Base-by-base conservation (phyloP, 1,140 invertebrate genomes). In the Halyomorpha halys region DNA sequence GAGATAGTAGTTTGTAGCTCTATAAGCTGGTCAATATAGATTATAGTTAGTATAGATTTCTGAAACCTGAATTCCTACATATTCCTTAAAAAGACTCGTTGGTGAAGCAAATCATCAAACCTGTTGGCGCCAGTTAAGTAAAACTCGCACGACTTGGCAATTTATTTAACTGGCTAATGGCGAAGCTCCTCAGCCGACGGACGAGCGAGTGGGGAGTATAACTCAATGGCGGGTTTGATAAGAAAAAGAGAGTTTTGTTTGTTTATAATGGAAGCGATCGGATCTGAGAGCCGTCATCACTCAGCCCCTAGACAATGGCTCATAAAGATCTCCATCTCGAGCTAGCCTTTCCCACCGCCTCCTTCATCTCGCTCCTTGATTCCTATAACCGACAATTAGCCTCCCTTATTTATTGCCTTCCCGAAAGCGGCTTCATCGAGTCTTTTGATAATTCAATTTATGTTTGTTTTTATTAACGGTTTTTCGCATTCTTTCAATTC, bases 271-370 rank as follows among this genome's bases (percentile, higher is more conserved):
- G 21, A 21, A 5, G 21, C 21, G 47, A 49, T 49, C 47, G 47
- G 47, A 49, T 49, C 47, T 49, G 47, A 49, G 47, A 14, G 11
- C 47, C n/a, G 21, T 49, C 47, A 49, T 49, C 21, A 49, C 21
- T 49, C 47, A 49, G 47, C 47, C n/a, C 11, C 11, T 14, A 49
- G 47, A 49, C 47, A 49, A 49, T 49, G 47, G 6, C 47, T 49
- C 47, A 49, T 49, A 49, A 49, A 49, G 47, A 49, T 49, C 47
- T 49, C 47, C 47, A 49, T 49, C 47, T 49, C 47, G n/a, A 49
- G n/a, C 21, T 49, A 19, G 47, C 47, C 47, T 18, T 49, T 49
- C 47, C 47, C 47, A 49, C 47, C 34, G 34, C 47, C 47, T 19
- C n/a, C 47, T 49, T 49, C 6, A 49, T 49, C 47, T 49, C 47